Conservation (phyloP, 2,888 invertebrate genomes). For the Heliconius cydno region DNA sequence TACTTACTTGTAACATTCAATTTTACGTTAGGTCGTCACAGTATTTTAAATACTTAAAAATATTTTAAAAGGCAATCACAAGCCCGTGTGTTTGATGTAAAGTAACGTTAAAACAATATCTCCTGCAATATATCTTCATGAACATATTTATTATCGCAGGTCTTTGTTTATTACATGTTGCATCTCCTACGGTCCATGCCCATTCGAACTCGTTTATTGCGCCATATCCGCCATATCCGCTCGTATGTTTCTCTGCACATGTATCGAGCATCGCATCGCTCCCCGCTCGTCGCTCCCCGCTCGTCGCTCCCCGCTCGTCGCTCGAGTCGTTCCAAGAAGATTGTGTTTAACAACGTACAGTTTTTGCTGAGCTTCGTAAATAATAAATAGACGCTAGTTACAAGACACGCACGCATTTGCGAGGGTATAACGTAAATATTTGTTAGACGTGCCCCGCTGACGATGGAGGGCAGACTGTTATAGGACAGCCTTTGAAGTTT, state of each 20-base stretch:
- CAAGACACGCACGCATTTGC: constrained; percentile 3
- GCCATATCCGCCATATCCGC: neutral
- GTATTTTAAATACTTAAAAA: neutral
- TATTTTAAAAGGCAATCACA: neutral
- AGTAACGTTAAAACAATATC: neutral
- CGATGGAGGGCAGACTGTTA: neutral
- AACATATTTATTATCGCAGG: neutral
- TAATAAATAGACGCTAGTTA: constrained; percentile 23
- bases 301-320: neutral
- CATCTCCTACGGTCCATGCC: neutral
- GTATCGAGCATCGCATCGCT: neutral
- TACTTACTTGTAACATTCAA: neutral
- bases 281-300: neutral
- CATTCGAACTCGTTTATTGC: neutral
- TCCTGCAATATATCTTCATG: neutral
- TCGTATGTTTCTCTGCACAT: neutral
- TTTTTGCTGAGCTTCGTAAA: constrained; percentile 42
- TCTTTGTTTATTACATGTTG: neutral
- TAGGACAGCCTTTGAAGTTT: neutral
- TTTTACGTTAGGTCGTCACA: neutral
- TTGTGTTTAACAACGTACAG: constrained; percentile 33
- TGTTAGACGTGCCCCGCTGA: neutral
- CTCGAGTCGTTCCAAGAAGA: constrained; percentile 31
- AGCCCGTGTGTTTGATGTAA: neutral
- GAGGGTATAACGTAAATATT: constrained; percentile 27